These are phyloP conservation scores for Xenentodon cancila DNA, from an alignment of 2,797 vertebrate genomes.

Conservation along the genomic window DNA sequence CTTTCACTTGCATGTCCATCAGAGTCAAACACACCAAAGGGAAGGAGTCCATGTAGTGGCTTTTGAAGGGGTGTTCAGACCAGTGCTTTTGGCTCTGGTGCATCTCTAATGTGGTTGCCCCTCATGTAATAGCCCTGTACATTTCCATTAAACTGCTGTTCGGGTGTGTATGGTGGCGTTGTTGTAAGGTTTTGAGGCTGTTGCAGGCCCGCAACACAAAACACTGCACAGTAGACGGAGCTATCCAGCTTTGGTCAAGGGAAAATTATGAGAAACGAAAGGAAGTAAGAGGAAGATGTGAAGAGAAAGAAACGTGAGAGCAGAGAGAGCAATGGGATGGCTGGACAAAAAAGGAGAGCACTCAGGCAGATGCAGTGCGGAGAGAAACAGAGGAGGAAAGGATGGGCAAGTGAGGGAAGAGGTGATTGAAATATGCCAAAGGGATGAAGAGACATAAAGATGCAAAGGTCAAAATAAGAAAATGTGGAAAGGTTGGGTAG, in stretches of 20 bases:
- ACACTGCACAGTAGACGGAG: conserved; percentile 41
- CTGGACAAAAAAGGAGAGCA: conserved; percentile 43
- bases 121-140: conserved; percentile 77
- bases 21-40: conserved; percentile 27
- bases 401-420: conserved; percentile 21
- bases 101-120: conserved; percentile 66
- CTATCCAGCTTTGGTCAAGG: conserved; percentile 62
- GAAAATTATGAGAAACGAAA: conserved; percentile 26
- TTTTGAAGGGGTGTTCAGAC: conserved; percentile 55
- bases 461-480: conserved; percentile 60
- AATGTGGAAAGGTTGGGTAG: conserved; percentile 10
- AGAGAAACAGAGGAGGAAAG: conserved; percentile 18
- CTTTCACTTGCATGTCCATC: background rate
- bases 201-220: conserved; percentile 59
- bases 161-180: conserved; percentile 56
- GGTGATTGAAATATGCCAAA: conserved; percentile 57
- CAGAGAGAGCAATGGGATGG: conserved; percentile 56
- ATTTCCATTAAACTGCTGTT: conserved; percentile 76
- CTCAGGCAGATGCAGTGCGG: conserved; percentile 33
- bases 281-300: conserved; percentile 33
- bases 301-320: conserved; percentile 18
- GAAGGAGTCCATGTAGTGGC: conserved; percentile 43
- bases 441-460: conserved; percentile 53
- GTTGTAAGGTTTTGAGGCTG: conserved; percentile 54
- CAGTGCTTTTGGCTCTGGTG: conserved; percentile 61